Conservation (phyloP, 2,888 invertebrate species). For the Trachelus troglodyta region DNA sequence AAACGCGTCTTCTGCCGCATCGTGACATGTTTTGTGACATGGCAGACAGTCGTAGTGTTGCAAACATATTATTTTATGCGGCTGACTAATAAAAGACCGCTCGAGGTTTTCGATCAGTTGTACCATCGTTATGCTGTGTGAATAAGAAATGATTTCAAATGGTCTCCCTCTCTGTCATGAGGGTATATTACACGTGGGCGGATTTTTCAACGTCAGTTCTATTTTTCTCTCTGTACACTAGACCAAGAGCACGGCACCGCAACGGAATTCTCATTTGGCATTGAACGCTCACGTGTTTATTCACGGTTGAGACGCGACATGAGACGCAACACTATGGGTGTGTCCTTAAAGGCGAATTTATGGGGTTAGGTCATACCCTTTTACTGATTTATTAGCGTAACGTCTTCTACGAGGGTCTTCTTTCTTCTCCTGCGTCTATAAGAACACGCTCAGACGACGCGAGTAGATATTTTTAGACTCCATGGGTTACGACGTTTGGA, state of each 20-base stretch:
- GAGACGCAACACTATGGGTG: conserved; percentile 29
- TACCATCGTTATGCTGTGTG: background rate
- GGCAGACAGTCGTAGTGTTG: background rate
- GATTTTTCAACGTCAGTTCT: background rate
- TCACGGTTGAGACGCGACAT: conserved; percentile 45
- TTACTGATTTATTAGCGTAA: conserved; percentile 45
- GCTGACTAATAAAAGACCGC: background rate
- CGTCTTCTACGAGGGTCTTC: conserved; percentile 9
- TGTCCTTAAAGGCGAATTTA: conserved; percentile 44
- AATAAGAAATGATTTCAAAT: background rate
- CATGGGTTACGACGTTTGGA: background rate
- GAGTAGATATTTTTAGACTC: background rate
- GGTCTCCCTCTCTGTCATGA: background rate
- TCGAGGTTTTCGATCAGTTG: background rate
- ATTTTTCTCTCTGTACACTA: background rate
- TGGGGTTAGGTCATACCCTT: conserved; percentile 49
- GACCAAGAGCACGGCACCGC: background rate
- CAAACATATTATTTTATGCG: background rate
- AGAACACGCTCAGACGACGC: background rate
- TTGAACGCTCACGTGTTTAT: conserved; percentile 37
- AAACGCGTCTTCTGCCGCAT: background rate
- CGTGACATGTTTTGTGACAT: background rate
- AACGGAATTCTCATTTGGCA: conserved; percentile 33
- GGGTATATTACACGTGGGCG: background rate
- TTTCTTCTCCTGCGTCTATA: conserved; percentile 3